Evolutionary conservation across 1,140 invertebrate genomes (phyloP), one percentile per base, ranked within the genome.

Genomic region (Bicyclus anynana): DNA sequence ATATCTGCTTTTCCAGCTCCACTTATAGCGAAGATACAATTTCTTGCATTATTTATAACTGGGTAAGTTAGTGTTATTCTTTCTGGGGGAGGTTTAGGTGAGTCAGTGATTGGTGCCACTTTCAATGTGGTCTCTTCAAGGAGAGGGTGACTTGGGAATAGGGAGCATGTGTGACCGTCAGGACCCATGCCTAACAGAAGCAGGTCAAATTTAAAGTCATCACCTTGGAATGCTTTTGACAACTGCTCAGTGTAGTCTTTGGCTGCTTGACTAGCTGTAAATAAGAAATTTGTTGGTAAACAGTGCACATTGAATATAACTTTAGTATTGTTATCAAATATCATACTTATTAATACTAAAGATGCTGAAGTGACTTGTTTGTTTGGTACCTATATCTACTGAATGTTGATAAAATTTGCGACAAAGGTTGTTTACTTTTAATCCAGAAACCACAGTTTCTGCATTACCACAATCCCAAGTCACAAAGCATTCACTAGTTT

Each of bases 91-190:
- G 97, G 97, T 88, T 99, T 99, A 0, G 98, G 98, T 0, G 98
- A 99, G 87, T 99, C 95, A 1, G 90, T 92, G 47, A 99, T 96
- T 1, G 94, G 84, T 20, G 95, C 95, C 3, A 99, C 94, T 91
- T 96, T 95, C 2, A 91, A 72, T 12, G 75, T 81, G 0, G 73
- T 90, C 72, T 95, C 95, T 1, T 94, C 75, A 0, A 97, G 82
- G 4, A 95, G 76, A 5, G 87, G 82, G 89, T 99, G 97, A 27
- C 91, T 92, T 0, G 99, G 99, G 88, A 99, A 99, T 7, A 99
- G 84, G 0, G 98, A 99, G 72, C 98, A 99, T 0, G 98, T 99
- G 81, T 99, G 99, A 0, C 99, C 99, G 91, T 99, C 99, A 12
- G 97, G 98, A 0, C 99, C 99, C 91, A 99, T 94, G 14, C 99